Evolutionary conservation across 2,113 vertebrate genomes (phyloP), one percentile per base, ranked within the genome.

Genomic region (Hymenochirus boettgeri): DNA sequence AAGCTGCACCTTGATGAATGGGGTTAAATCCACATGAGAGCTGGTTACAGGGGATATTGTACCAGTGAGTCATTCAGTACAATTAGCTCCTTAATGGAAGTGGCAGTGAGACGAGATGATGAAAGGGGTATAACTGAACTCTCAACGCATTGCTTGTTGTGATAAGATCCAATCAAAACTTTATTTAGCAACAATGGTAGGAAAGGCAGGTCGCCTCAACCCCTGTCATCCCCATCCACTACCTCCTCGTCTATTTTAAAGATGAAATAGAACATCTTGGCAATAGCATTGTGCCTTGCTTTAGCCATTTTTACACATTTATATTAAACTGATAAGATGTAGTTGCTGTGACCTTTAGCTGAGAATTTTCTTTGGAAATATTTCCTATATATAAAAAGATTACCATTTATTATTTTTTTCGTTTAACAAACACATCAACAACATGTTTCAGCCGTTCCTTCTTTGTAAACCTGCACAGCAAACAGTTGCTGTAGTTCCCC

Each of bases 131-230:
- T 4, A 27, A 42, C 48, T 8, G 9, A 37, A 29, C 31, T 33
- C 64, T 58, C 17, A 51, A 23, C 22, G 6, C 55, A 26, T 58
- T 58, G 64, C 46, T 59, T 65, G 63, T 65, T 66, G 46, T 52
- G 55, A 66, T 59, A 66, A 67, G 64, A 67, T 67, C 31, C 31
- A 27, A 51, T 67, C 56, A 52, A 58, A 51, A 59, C 47, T 52
- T 13, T 35, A 12, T 37, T 19, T 29, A 67, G 29, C 22, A 59
- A 67, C 55, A 67, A 67, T 58, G 35, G 46, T n/a, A 58, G 55
- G 63, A 66, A 58, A 66, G 27, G 53, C 45, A 26, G 45, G 19
- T 37, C 29, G 10, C 15, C 54, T 33, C 55, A 9, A 29, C 22
- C 27, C n/a, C 46, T 51, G 27, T n/a, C 31, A 24, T 35, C 55